Percentiles rank a stretch among this genome's conserved stretches.
These are phyloP conservation scores for Dryadula phaetusa DNA, from an alignment of 2,888 invertebrate species.

Conservation along the genomic window DNA sequence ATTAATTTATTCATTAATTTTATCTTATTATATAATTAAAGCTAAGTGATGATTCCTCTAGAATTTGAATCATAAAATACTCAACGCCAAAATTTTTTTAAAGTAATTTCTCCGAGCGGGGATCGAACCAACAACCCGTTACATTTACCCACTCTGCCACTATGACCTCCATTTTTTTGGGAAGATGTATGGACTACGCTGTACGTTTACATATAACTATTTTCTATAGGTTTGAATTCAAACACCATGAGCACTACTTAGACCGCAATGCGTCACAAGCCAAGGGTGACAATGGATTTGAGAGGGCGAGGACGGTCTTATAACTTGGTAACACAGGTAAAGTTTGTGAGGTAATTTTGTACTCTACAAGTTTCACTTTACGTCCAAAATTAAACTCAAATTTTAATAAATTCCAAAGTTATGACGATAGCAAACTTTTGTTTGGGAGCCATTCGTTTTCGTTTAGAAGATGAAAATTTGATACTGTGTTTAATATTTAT, in stretches of 20 bases:
- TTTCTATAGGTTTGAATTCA: not conserved
- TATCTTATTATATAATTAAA: too few species aligned
- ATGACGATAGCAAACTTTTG: conserved; percentile 22
- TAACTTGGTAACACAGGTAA: conserved; percentile 29
- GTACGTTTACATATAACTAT: not conserved
- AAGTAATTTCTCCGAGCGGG: too few species aligned
- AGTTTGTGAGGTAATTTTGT: conserved; percentile 44
- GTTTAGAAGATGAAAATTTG: conserved; percentile 16
- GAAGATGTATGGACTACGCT: too few species aligned
- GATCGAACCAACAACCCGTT: too few species aligned
- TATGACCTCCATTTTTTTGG: too few species aligned
- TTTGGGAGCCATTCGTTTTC: conserved; percentile 15
- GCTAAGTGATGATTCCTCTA: too few species aligned
- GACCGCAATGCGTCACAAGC: conserved; percentile 44
- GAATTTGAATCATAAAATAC: too few species aligned
- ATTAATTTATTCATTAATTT: too few species aligned
- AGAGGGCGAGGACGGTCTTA: conserved; percentile 18
- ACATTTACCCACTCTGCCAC: too few species aligned
- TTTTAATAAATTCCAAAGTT: conserved; percentile 46
- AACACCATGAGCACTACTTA: conserved; percentile 15
- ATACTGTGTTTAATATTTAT: conserved; percentile 24
- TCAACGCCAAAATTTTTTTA: too few species aligned
- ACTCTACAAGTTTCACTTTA: conserved; percentile 37
- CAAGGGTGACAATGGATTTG: conserved; percentile 39
- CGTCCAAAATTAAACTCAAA: conserved; percentile 41